Evolutionary conservation across 2,888 invertebrate genomes (phyloP).

Genomic region (Eupithecia insigniata): DNA sequence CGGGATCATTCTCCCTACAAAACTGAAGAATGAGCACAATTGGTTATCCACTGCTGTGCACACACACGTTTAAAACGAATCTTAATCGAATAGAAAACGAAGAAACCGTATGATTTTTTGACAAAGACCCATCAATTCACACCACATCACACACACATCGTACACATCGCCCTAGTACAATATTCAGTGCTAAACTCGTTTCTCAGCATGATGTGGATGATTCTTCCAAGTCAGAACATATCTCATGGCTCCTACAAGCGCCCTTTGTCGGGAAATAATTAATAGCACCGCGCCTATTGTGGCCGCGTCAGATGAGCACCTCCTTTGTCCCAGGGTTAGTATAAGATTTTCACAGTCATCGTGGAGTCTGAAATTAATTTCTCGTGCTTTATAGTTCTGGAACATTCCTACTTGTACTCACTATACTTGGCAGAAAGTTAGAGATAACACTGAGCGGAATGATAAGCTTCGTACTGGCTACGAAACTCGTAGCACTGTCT

Average conservation of each 20-base stretch:
- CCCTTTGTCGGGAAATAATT: conserved; percentile 70
- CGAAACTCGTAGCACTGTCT: not conserved
- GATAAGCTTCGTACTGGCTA: not conserved
- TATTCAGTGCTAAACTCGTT: conserved; percentile 10
- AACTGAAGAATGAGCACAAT: too few species aligned
- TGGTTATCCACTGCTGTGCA: too few species aligned
- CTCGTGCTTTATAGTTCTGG: conserved; percentile 15
- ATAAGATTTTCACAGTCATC: conserved; percentile 46
- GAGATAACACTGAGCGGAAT: not conserved
- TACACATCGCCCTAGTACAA: too few species aligned
- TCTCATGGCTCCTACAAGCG: conserved; percentile 53
- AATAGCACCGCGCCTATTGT: conserved; percentile 67
- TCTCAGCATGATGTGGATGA: conserved; percentile 47
- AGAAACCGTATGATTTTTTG: not conserved
- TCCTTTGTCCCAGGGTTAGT: conserved; percentile 57
- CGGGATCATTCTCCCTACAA: too few species aligned
- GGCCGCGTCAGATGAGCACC: conserved; percentile 56
- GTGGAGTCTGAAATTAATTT: conserved; percentile 33
- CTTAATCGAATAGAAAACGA: not conserved
- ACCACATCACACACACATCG: too few species aligned
- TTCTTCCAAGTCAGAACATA: conserved; percentile 56
- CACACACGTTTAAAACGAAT: not conserved
- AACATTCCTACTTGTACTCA: not conserved
- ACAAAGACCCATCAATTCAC: not conserved
- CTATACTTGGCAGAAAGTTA: not conserved